A percentile compares a stretch with the other conserved stretches of the same genome.
These are phyloP conservation scores for Centrocercus urophasianus DNA, from an alignment of 2,113 vertebrate genomes.

Conservation along the genomic window DNA sequence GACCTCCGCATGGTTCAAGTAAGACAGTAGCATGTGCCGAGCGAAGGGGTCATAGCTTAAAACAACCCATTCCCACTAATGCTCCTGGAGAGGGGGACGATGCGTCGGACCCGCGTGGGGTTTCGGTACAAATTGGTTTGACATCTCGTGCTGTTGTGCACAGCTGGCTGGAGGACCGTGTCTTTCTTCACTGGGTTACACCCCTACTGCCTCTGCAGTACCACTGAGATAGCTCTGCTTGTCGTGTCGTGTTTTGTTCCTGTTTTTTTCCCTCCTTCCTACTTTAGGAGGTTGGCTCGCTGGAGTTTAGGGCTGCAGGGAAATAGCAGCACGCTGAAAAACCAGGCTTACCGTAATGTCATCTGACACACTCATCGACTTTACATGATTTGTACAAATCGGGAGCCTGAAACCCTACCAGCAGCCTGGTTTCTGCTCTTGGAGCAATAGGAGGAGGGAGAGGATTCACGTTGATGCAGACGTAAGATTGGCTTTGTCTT, in stretches of 20 bases:
- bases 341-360: not conserved
- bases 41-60: conserved; percentile 74
- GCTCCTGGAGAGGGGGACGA: not conserved
- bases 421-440: not conserved
- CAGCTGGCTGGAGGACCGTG: not conserved
- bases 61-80: conserved; percentile 19
- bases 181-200: not conserved
- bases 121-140: not conserved
- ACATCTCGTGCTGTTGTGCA: not conserved
- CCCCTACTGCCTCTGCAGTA: not conserved
- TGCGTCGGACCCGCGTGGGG: not conserved
- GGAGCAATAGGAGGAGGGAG: not conserved
- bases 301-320: not conserved
- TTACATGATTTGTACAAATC: conserved; percentile 25
- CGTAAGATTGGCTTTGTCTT: not conserved
- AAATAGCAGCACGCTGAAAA: not conserved
- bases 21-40: conserved; percentile 75
- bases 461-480: accelerated
- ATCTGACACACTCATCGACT: not conserved
- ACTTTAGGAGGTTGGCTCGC: not conserved
- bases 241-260: not conserved
- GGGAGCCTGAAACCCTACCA: not conserved
- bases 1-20: conserved; percentile 65
- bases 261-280: not conserved
- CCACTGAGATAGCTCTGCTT: accelerated